A percentile compares a stretch with the other conserved stretches of the same genome.
These are phyloP conservation scores for Pseudomyrmex dendroicus DNA, from an alignment of 1,140 invertebrate genomes.

Conservation along the genomic window DNA sequence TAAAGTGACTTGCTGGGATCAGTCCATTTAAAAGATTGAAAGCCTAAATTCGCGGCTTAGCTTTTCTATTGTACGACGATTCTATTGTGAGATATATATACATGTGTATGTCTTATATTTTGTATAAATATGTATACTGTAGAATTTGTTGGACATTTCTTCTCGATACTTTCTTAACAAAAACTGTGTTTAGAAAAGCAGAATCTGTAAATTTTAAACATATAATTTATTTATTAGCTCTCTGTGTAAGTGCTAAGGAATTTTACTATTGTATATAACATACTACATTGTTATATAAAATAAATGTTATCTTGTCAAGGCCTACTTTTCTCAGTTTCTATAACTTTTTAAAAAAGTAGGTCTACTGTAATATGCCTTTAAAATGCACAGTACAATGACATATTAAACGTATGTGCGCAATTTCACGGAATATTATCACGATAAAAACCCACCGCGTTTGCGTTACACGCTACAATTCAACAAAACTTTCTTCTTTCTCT, in stretches of 20 bases:
- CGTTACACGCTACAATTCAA: constrained; percentile 44
- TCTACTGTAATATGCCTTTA: not conserved
- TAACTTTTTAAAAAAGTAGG: not conserved
- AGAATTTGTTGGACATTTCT: not conserved
- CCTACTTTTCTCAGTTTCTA: no score
- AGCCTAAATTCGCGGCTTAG: constrained; percentile 25
- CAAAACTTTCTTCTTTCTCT: constrained; percentile 18
- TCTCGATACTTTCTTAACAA: not conserved
- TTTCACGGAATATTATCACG: constrained; percentile 46
- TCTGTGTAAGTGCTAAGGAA: not conserved
- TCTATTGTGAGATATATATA: constrained; percentile 15
- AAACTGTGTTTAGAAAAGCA: not conserved
- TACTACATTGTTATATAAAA: not conserved
- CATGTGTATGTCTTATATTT: not conserved
- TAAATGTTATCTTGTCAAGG: not conserved
- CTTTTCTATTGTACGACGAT: constrained; percentile 1
- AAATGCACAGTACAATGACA: constrained; percentile 10
- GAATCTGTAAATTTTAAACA: not conserved
- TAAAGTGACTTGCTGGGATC: constrained; percentile 50
- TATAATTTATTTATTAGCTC: not conserved
- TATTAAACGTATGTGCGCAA: constrained; percentile 38
- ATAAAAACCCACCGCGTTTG: constrained; percentile 28
- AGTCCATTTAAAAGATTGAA: constrained; percentile 58
- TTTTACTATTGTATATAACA: not conserved
- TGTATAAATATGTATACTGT: not conserved